These are phyloP conservation scores for Epicampocera succincta DNA, from an alignment of 2,888 invertebrate genomes.

Conservation along the genomic window DNA sequence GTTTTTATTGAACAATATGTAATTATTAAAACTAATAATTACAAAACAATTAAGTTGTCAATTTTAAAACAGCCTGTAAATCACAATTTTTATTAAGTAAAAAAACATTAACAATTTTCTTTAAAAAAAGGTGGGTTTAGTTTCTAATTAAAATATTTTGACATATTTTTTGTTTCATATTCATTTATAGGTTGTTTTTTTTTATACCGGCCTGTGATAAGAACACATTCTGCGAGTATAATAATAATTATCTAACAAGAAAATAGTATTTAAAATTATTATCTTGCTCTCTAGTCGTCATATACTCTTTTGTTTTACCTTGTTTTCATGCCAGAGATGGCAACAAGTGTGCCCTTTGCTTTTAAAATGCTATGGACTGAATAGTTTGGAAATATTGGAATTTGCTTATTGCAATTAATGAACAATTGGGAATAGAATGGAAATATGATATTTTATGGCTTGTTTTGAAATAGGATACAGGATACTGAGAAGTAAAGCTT, in stretches of 20 bases:
- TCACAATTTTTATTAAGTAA: not conserved
- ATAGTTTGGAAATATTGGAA: no score
- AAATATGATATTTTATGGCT: no score
- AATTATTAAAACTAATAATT: not conserved
- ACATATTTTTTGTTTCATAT: not conserved
- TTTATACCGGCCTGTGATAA: constrained; percentile 16
- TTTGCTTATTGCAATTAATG: no score
- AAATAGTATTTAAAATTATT: constrained; percentile 4
- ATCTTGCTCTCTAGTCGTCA: not conserved
- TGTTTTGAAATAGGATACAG: no score
- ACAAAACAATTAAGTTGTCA: not conserved
- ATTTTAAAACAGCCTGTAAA: not conserved
- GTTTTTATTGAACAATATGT: no score
- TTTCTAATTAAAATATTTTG: not conserved
- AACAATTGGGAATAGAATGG: no score
- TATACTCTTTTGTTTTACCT: not conserved
- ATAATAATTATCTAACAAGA: not conserved
- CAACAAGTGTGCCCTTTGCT: not conserved
- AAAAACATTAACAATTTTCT: not conserved
- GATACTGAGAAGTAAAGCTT: no score
- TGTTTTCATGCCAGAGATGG: constrained; percentile 17
- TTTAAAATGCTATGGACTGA: not conserved
- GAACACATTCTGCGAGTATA: not conserved
- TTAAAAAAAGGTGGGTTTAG: not conserved
- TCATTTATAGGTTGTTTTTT: not conserved